phyloP scores from a whole-genome alignment of 2,113 vertebrate genomes.

The Hystrix brachyura region DNA sequence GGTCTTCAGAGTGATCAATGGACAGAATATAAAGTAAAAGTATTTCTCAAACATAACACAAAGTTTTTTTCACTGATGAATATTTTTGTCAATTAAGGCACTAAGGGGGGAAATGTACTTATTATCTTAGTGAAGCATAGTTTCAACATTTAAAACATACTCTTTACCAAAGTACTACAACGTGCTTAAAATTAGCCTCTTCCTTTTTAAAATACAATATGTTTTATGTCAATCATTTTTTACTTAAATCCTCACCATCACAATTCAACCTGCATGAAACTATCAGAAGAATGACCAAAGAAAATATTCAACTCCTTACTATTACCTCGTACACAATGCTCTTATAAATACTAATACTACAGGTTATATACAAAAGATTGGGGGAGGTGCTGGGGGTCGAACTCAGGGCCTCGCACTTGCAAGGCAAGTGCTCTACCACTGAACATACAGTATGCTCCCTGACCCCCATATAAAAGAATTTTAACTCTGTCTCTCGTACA shows the following conservation, averaged over 20 bases:
- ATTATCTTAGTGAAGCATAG: background rate
- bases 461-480: too few species aligned
- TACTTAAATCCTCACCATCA: background rate
- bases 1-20: background rate
- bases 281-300: background rate
- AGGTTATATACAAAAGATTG: background rate
- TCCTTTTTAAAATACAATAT: background rate
- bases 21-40: background rate
- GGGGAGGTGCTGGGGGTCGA: too few species aligned
- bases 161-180: background rate
- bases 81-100: background rate
- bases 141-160: background rate
- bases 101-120: background rate
- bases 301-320: background rate
- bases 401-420: too few species aligned
- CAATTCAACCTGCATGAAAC: background rate
- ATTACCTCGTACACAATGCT: background rate
- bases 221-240: background rate
- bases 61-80: background rate
- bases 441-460: too few species aligned
- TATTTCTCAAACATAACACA: background rate
- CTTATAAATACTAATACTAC: background rate
- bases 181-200: background rate
- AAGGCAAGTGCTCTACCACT: too few species aligned
- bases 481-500: background rate